phyloP scores from a whole-genome alignment of 2,888 invertebrate genomes.

The Harmothoe impar region DNA sequence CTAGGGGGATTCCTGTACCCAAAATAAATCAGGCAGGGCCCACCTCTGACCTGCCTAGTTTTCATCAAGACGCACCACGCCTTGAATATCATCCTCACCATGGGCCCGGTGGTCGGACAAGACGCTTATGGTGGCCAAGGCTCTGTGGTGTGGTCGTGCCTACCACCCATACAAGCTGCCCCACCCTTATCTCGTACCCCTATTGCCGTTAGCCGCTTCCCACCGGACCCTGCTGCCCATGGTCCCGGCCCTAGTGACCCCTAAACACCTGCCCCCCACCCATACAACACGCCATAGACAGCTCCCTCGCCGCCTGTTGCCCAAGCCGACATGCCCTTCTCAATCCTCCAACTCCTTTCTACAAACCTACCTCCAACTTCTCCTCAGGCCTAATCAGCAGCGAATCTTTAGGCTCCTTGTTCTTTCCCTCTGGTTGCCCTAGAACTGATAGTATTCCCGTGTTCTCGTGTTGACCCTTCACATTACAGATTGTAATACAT shows the following conservation, averaged over 20 bases:
- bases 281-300: too few relatives aligned
- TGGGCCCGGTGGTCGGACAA: background rate
- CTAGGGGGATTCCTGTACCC: background rate
- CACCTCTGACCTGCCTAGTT: conserved; percentile 13
- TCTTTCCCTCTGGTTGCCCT: too few relatives aligned
- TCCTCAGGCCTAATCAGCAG: too few relatives aligned
- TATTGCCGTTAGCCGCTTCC: background rate
- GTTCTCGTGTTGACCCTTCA: too few relatives aligned
- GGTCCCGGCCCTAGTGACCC: background rate
- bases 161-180: background rate
- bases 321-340: too few relatives aligned
- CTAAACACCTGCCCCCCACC: background rate
- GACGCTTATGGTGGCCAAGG: background rate
- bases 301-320: too few relatives aligned
- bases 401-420: too few relatives aligned
- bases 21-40: background rate
- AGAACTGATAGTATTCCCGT: too few relatives aligned
- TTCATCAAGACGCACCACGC: conserved; percentile 11
- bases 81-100: background rate
- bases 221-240: background rate
- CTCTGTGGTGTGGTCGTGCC: background rate
- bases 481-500: too few relatives aligned
- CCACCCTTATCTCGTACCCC: background rate
- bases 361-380: too few relatives aligned
- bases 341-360: too few relatives aligned